Evolutionary conservation across 2,113 vertebrate species (phyloP), one percentile per base, ranked within the genome.

Genomic region (Spea bombifrons): DNA sequence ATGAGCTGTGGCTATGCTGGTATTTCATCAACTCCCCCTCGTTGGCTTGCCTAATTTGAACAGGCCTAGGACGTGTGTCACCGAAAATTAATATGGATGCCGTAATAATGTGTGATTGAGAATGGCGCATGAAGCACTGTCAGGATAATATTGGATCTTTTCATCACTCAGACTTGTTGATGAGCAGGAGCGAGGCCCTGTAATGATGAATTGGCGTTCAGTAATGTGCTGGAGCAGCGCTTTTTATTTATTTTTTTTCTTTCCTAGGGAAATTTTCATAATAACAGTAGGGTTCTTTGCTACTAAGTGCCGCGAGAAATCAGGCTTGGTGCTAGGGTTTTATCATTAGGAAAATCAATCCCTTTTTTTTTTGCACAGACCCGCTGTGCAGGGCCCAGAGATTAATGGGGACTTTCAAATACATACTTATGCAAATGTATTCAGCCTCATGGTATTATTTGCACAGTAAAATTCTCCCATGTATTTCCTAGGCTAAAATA

Each of bases 51-150:
- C 95, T 96, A 96, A 96, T 97, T 96, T 94, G 94, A 95, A 94
- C 93, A 90, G 92, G 91, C 94, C 94, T 95, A 94, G 94, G 94
- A 95, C 89, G 93, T 84, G 86, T 96, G 97, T 97, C 96, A 97
- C 89, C 89, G 93, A 91, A 93, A 97, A 98, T 98, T 95, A 99
- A 98, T 99, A 98, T 95, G 96, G 95, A 99, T 98, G 96, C 92
- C 91, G 96, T 97, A 97, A 98, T 99, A 97, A 99, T 98, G 95
- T 94, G 94, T 95, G 96, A 96, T 97, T 96, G 96, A 97, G 94
- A 95, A 94, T 94, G 64, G 93, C 92, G 89, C 91, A 88, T 92
- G 93, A 91, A 92, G 91, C 92, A 94, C 95, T 98, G 97, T 97
- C 96, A 95, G 94, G 93, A 92, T 96, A 96, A 96, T 96, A 96